These are phyloP conservation scores for Maccullochella peelii DNA, from an alignment of 2,113 vertebrate genomes.

Conservation along the genomic window DNA sequence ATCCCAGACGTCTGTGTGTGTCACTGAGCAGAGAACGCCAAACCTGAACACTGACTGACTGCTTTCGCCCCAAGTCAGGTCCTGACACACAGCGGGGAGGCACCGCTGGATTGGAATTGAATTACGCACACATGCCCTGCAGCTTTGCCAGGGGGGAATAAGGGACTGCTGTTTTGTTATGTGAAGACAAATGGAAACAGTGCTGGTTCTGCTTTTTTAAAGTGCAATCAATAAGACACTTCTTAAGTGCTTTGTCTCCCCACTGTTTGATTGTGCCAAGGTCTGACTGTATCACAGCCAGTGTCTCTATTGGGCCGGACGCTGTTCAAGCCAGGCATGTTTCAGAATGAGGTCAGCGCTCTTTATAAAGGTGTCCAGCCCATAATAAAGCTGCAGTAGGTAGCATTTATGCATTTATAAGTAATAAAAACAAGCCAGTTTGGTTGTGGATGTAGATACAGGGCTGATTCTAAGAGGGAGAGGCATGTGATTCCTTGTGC, in stretches of 20 bases:
- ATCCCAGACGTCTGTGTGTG: neutral
- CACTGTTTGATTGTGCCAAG: constrained; percentile 7
- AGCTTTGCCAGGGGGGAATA: neutral
- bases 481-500: constrained; percentile 13
- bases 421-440: neutral
- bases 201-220: neutral
- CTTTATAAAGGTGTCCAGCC: neutral
- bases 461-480: neutral
- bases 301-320: constrained; percentile 2
- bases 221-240: constrained; percentile 23
- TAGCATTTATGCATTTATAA: neutral
- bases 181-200: constrained; percentile 1
- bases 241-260: constrained; percentile 8
- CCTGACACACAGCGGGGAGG: constrained; percentile 9
- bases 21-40: constrained; percentile 44
- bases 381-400: neutral
- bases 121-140: neutral
- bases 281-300: constrained; percentile 37
- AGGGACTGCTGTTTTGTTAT: neutral
- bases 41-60: constrained; percentile 19
- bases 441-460: neutral
- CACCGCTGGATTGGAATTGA: constrained; percentile 33
- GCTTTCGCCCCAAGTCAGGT: constrained; percentile 9
- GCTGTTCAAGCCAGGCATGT: neutral
- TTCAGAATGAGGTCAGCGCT: neutral